Percentiles rank a stretch among this genome's conserved stretches.
Conservation (phyloP, 2,113 vertebrate species). For the Typhlomys cinereus region DNA sequence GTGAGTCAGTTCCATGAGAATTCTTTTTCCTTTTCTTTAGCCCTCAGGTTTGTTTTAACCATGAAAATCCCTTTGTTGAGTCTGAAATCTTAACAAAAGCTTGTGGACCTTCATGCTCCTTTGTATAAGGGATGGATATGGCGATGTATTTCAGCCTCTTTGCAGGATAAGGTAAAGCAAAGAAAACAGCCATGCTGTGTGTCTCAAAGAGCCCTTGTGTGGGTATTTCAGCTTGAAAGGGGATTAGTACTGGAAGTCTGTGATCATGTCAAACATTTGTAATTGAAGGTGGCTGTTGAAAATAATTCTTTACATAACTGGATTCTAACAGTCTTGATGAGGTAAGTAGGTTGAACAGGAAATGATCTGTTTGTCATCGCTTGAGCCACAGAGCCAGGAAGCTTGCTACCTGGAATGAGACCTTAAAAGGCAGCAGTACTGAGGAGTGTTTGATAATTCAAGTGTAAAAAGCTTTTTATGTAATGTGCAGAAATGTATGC, state of each 20-base stretch:
- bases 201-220: constrained; percentile 76
- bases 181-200: constrained; percentile 73
- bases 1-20: neutral
- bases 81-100: constrained; percentile 18
- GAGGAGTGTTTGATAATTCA: constrained; percentile 51
- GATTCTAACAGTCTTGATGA: constrained; percentile 71
- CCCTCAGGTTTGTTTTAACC: constrained; percentile 34
- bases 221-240: constrained; percentile 82
- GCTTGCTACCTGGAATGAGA: constrained; percentile 50
- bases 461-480: constrained; percentile 15
- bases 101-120: neutral
- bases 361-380: constrained; percentile 72
- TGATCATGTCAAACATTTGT: constrained; percentile 74
- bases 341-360: constrained; percentile 69
- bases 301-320: constrained; percentile 80
- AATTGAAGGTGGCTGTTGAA: constrained; percentile 80
- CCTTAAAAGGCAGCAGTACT: constrained; percentile 57
- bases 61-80: constrained; percentile 51
- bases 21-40: constrained; percentile 33
- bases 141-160: constrained; percentile 59
- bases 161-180: constrained; percentile 63
- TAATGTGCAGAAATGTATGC: constrained; percentile 7
- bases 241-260: constrained; percentile 80
- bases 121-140: constrained; percentile 22
- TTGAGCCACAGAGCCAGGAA: neutral